Base-by-base conservation (phyloP, 2,797 vertebrate species). In the Sebastes variabilis region DNA sequence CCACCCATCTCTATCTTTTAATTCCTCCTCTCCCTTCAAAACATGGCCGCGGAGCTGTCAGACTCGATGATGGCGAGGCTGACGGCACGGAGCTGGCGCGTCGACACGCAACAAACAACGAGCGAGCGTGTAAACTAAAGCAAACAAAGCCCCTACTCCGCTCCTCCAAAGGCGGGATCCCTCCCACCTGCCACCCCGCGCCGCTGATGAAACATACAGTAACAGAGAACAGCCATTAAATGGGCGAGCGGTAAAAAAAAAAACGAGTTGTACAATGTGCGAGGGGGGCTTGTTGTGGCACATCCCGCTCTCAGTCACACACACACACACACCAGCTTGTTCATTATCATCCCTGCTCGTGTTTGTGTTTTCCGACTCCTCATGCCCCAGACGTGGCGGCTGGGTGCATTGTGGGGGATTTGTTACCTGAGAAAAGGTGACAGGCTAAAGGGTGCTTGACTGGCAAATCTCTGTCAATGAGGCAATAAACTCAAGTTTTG, bases 191-290 rank as follows among this genome's bases (percentile, higher is more conserved):
- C 93, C 92, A 92, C 89, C 89, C 87, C 72, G 82, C 85, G 84
- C 91, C 72, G 83, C 94, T 95, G 95, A 96, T 95, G 95, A 96
- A 96, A 96, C 94, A 93, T 89, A 89, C 89, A 92, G 94, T 92
- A 95, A 95, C 92, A 90, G 84, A 88, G 90, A 92, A 82, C 89
- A 94, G 87, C 93, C 89, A 93, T 92, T 89, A 93, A 94, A 92
- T 76, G 90, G 91, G 92, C 76, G 88, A 90, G 86, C 80, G 32
- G 82, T 82, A 88, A 90, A 87, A 46, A 46, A 46, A 46, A 46
- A 46, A 89, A 24, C 78, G 59, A 84, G 66, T 88, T 87, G 87
- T 87, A 89, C 88, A 86, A 77, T 90, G 84, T 74, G 42, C 42
- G 85, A 73, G 85, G 88, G 87, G 79, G 76, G 85, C 75, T 90